phyloP scores from a whole-genome alignment of 2,113 vertebrate species.

The Campylomormyrus numenius region DNA sequence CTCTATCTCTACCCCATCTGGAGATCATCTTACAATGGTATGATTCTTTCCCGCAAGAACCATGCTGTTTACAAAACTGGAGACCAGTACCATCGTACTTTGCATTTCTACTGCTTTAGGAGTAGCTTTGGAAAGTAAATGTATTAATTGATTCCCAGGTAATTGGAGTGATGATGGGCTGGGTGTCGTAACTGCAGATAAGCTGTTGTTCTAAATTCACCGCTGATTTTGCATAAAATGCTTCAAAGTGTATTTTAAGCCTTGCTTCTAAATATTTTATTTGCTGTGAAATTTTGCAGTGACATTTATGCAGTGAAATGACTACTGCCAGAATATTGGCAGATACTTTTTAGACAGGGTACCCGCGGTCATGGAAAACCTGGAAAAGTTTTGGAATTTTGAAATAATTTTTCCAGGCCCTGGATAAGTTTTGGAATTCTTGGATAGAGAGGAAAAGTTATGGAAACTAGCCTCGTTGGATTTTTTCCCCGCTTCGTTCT shows the following conservation, averaged over 20 bases:
- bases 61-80: background rate
- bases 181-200: background rate
- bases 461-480: too few species aligned
- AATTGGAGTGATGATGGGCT: background rate
- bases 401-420: too few species aligned
- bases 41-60: background rate
- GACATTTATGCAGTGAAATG: background rate
- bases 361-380: too few species aligned
- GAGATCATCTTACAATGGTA: background rate
- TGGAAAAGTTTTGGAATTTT: too few species aligned
- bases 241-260: background rate
- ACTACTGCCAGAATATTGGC: background rate
- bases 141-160: background rate
- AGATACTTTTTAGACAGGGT: background rate
- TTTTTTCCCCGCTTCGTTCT: too few species aligned
- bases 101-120: background rate
- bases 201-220: background rate
- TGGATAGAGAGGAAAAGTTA: too few species aligned
- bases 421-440: too few species aligned
- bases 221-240: background rate
- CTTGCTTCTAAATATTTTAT: background rate
- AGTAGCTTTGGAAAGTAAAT: background rate
- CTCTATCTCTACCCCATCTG: background rate
- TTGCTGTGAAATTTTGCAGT: background rate
- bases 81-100: background rate